Evolutionary conservation across 2,888 invertebrate genomes (phyloP), one percentile per base, ranked within the genome.

Genomic region (Drosophila multiciliata): DNA sequence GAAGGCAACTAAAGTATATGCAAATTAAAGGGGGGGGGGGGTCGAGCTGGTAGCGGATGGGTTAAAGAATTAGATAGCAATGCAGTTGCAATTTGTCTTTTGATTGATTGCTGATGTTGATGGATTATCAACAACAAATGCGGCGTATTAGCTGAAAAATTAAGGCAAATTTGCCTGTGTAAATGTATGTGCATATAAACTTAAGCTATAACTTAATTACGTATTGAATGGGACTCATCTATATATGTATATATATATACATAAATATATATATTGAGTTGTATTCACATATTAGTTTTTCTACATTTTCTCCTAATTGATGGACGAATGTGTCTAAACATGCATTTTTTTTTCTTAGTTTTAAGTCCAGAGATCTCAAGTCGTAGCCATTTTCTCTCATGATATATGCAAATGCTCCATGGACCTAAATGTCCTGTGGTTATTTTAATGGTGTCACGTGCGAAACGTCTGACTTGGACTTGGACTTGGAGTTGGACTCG

Each of bases 401-500:
- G 38, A 17, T 15, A 45, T 45, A 23, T 42, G n/a, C n/a, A 42
- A 42, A 15, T 49, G 17, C 15, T 26, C 15, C 49, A 23, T 5
- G 17, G 17, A 15, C 26, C 6, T 15, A 6, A 49, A 49, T 8
- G 26, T 29, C 29, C 17, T 50, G n/a, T 29, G 36, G 33, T 50
- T 48, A 32, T 50, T 50, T 58, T 65, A 70, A 71, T 76, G 53
- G 66, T 71, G 78, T 83, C 88, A 87, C 88, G 88, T 83, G 50
- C 78, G 66, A 38, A 29, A 20, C 58, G 50, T 42, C 15, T 40
- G 38, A 29, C 55, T 40, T 17, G 23, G 23, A 49, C 15, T 33
- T 32, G 35, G 35, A 60, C 42, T 35, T 57, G 33, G 49, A 58
- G 57, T 48, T 60, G 29, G 71, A 62, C 82, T 71, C 72, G 58